A percentile compares a stretch with the other conserved stretches of the same genome.
phyloP scores from a whole-genome alignment of 2,888 invertebrate species.

The Apotomis betuletana region DNA sequence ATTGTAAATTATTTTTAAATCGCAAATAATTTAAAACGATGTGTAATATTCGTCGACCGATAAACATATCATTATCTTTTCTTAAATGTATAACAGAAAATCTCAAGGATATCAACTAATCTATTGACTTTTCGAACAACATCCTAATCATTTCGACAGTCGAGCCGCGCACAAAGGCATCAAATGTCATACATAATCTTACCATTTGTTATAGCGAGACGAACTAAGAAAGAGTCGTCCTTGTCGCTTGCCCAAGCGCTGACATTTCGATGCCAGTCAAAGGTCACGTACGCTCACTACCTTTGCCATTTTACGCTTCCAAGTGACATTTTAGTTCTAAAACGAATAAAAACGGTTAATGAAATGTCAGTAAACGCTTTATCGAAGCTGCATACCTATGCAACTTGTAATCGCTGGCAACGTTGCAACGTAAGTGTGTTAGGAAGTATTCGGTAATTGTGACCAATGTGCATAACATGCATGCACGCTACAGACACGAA shows the following conservation, averaged over 20 bases:
- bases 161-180: conserved; percentile 67
- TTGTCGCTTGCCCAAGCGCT: conserved; percentile 81
- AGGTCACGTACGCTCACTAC: conserved; percentile 79
- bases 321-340: conserved; percentile 72
- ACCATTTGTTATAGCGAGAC: conserved; percentile 69
- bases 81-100: conserved; percentile 51
- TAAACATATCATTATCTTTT: not conserved
- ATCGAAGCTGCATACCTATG: conserved; percentile 29
- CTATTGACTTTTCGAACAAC: conserved; percentile 67
- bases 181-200: conserved; percentile 79
- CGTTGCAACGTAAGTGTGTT: conserved; percentile 38
- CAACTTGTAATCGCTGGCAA: conserved; percentile 40
- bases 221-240: conserved; percentile 81
- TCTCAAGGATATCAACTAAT: conserved; percentile 78
- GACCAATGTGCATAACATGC: conserved; percentile 31
- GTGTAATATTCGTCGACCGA: not conserved
- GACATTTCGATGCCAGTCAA: conserved; percentile 79
- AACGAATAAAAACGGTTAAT: conserved; percentile 56
- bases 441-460: conserved; percentile 41
- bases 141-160: conserved; percentile 77
- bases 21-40: not conserved
- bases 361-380: conserved; percentile 39
- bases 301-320: conserved; percentile 73
- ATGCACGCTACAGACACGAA: conserved; percentile 20
- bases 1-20: not conserved